Percentiles rank a stretch among this genome's conserved stretches.
Evolutionary conservation across 2,113 vertebrate genomes (phyloP).

Genomic region (Sterrhoptilus dennistouni): DNA sequence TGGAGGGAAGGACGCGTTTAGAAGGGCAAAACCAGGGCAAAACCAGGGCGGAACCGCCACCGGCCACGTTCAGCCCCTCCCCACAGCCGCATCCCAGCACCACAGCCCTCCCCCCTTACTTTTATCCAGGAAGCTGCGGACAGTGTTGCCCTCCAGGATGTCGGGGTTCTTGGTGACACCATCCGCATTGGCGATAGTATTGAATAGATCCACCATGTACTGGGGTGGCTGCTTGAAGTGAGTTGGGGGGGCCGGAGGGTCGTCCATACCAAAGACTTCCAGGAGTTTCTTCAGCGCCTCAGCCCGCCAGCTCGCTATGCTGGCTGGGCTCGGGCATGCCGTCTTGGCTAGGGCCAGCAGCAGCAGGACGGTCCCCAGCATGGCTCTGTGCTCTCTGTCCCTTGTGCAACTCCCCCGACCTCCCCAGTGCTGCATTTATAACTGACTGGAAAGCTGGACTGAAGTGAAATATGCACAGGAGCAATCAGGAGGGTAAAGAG

Average conservation of each 20-base stretch:
- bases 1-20: neutral
- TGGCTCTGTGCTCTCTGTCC: neutral
- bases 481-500: conserved; percentile 83
- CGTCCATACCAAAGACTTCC: conserved; percentile 90
- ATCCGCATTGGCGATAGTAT: conserved; percentile 84
- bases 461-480: conserved; percentile 84
- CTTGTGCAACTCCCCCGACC: neutral
- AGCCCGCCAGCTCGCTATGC: conserved; percentile 64
- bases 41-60: rapidly evolving
- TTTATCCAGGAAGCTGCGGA: conserved; percentile 90
- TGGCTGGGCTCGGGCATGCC: neutral
- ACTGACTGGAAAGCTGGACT: conserved; percentile 71
- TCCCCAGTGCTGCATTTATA: conserved; percentile 72
- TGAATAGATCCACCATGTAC: conserved; percentile 92
- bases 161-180: conserved; percentile 87
- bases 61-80: rapidly evolving
- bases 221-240: conserved; percentile 83
- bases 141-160: conserved; percentile 86
- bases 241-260: conserved; percentile 72
- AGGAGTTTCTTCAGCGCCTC: conserved; percentile 84
- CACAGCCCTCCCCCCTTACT: conserved; percentile 70
- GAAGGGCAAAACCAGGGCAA: neutral
- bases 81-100: neutral
- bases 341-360: conserved; percentile 39
- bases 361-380: conserved; percentile 10